Conservation (phyloP, 1,140 invertebrate genomes). For the Drosophila guanche region DNA sequence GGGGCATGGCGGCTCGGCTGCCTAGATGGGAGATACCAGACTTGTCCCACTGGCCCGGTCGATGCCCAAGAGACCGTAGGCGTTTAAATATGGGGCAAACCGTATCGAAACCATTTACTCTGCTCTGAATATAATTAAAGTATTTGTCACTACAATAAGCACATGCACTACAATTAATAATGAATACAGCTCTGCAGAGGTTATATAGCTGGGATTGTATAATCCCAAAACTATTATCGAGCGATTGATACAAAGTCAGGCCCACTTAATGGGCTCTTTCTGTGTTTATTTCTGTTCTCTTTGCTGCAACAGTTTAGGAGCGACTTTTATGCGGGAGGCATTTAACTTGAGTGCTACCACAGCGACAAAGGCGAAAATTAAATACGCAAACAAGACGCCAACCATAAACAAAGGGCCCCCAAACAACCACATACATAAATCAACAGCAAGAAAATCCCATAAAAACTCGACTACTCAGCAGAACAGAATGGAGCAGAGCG, state of each 20-base stretch:
- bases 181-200: constrained; percentile 37
- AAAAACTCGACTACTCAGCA: constrained; percentile 26
- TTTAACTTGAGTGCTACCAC: constrained; percentile 45
- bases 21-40: constrained; percentile 44
- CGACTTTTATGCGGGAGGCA: constrained; percentile 29
- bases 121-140: constrained; percentile 66
- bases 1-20: constrained; percentile 4
- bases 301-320: constrained; percentile 32
- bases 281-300: constrained; percentile 31
- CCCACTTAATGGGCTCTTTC: constrained; percentile 13
- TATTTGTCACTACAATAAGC: constrained; percentile 57
- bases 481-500: constrained; percentile 1
- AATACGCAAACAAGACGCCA: constrained; percentile 40
- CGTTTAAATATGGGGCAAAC: constrained; percentile 38
- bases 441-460: constrained; percentile 22
- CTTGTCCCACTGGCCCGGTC: constrained; percentile 67
- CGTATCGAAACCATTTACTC: constrained; percentile 43
- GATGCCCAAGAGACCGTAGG: constrained; percentile 39
- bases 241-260: neutral
- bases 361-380: constrained; percentile 34
- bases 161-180: constrained; percentile 57
- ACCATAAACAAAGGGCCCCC: constrained; percentile 28
- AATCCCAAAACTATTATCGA: constrained; percentile 9
- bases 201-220: constrained; percentile 16
- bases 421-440: constrained; percentile 20